These are phyloP conservation scores for Drosophila murphyi DNA, from an alignment of 1,140 invertebrate species.

Conservation along the genomic window DNA sequence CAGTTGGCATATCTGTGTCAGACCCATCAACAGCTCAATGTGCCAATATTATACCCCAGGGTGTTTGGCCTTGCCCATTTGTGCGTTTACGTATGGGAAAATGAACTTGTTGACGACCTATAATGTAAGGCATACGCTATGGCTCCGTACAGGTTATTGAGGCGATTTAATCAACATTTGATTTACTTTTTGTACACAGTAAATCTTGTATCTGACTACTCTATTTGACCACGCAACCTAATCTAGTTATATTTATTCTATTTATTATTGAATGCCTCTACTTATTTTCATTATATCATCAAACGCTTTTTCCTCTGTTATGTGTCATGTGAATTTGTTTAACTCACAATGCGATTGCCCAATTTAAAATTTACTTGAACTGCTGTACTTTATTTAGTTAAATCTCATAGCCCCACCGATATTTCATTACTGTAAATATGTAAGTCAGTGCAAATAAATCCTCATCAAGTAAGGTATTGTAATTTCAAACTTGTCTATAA, in stretches of 20 bases:
- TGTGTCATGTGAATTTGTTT: too few relatives aligned
- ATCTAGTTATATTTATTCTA: neutral
- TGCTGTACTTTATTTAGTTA: too few relatives aligned
- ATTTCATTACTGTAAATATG: too few relatives aligned
- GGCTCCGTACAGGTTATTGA: slow-evolving; percentile 17
- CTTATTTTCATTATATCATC: too few relatives aligned
- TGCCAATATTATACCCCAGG: slow-evolving; percentile 38
- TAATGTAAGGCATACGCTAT: slow-evolving; percentile 13
- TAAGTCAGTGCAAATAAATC: too few relatives aligned
- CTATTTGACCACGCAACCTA: neutral
- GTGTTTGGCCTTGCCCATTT: slow-evolving; percentile 15
- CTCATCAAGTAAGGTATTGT: slow-evolving; percentile 58
- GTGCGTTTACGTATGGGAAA: neutral
- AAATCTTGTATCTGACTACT: neutral
- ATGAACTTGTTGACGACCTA: slow-evolving; percentile 30
- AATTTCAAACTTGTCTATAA: slow-evolving; percentile 59
- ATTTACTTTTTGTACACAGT: neutral
- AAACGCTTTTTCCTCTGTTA: too few relatives aligned
- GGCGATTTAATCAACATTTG: slow-evolving; percentile 8
- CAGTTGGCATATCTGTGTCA: slow-evolving; percentile 67
- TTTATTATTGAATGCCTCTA: too few relatives aligned
- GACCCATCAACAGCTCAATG: slow-evolving; percentile 47
- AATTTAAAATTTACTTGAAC: too few relatives aligned
- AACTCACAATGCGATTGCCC: too few relatives aligned
- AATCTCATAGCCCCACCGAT: too few relatives aligned